These are phyloP conservation scores for Sinosuthora webbiana DNA, from an alignment of 2,113 vertebrate genomes.

Conservation along the genomic window DNA sequence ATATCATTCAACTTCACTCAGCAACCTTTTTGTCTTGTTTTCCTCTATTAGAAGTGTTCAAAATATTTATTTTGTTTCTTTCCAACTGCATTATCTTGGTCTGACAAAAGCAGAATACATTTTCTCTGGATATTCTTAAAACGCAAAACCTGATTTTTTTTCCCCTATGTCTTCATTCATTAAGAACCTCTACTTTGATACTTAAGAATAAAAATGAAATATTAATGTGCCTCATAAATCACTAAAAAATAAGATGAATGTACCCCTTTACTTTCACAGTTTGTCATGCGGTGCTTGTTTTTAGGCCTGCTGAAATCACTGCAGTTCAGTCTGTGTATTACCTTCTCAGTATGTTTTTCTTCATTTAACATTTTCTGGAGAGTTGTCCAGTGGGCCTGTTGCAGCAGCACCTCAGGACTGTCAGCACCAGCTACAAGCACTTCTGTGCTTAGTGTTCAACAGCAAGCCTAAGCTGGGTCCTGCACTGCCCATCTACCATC, in stretches of 20 bases:
- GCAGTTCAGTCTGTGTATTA: not conserved
- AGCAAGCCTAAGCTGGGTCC: accelerated
- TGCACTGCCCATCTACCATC: not conserved
- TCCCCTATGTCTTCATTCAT: not conserved
- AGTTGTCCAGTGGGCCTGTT: not conserved
- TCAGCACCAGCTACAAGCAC: not conserved
- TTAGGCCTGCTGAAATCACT: not conserved
- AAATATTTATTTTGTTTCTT: not conserved
- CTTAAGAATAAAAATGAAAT: not conserved
- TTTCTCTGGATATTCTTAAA: not conserved
- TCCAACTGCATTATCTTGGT: not conserved
- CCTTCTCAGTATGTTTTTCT: not conserved
- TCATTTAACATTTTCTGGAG: not conserved
- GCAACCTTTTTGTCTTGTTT: not conserved
- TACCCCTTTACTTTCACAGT: not conserved
- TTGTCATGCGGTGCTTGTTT: not conserved
- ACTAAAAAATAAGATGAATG: not conserved
- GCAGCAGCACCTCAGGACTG: not conserved
- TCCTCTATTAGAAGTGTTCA: not conserved
- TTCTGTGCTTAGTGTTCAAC: not conserved
- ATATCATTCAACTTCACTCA: not conserved
- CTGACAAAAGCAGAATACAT: not conserved
- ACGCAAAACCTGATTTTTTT: not conserved
- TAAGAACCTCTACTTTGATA: not conserved
- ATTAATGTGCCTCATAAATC: not conserved